phyloP scores from a whole-genome alignment of 2,113 vertebrate species.

The zebrafish (Danio rerio) region DNA sequence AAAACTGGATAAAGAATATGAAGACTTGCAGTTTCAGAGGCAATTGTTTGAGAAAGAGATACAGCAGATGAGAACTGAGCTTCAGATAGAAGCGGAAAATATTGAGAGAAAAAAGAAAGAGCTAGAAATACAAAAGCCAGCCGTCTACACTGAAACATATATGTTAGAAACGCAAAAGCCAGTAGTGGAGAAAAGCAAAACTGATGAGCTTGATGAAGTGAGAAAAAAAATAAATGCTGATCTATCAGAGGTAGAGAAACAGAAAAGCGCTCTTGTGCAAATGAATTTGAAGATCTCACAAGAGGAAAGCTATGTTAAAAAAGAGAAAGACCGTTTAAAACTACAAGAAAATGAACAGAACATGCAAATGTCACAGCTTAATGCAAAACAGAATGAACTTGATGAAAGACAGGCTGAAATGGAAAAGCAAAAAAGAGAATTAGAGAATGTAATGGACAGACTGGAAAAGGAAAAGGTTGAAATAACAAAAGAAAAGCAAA shows the following conservation, averaged over 20 bases:
- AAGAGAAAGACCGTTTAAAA: neutral
- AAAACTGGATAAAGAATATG: neutral
- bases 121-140: slow-evolving; percentile 13
- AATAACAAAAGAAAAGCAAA: slow-evolving; percentile 9
- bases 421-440: neutral
- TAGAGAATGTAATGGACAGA: neutral
- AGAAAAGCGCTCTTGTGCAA: neutral
- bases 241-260: neutral
- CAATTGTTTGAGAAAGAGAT: slow-evolving; percentile 21
- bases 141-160: slow-evolving; percentile 7
- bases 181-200: neutral
- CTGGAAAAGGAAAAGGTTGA: slow-evolving; percentile 12
- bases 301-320: neutral
- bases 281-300: slow-evolving; percentile 8
- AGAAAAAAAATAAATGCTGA: neutral
- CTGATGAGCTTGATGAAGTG: neutral
- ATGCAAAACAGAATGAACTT: slow-evolving; percentile 6
- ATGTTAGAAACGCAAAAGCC: slow-evolving; percentile 21
- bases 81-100: slow-evolving; percentile 37
- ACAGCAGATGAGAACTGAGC: slow-evolving; percentile 26
- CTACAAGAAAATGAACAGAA: slow-evolving; percentile 5
- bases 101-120: slow-evolving; percentile 32
- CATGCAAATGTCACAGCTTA: neutral
- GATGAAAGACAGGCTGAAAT: slow-evolving; percentile 21
- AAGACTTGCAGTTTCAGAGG: neutral